A percentile compares a stretch with the other conserved stretches of the same genome.
phyloP scores from a whole-genome alignment of 2,888 invertebrate genomes.

The Camponotus fellah region DNA sequence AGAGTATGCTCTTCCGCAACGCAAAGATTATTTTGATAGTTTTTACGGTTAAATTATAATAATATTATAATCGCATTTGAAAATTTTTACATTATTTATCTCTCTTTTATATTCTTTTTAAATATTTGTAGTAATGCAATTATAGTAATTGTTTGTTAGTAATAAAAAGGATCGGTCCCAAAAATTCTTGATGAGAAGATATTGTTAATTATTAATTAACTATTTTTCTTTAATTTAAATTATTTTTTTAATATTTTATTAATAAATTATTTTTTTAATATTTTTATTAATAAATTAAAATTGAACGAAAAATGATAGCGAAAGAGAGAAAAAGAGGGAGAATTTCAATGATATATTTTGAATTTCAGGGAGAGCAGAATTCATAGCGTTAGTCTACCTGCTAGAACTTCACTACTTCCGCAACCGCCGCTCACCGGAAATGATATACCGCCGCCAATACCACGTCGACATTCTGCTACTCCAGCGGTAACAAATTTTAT shows the following conservation, averaged over 20 bases:
- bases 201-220: neutral
- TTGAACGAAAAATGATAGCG: neutral
- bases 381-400: slow-evolving; percentile 82
- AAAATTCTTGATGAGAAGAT: neutral
- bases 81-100: neutral
- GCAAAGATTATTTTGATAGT: neutral
- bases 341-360: slow-evolving; percentile 19
- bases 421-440: slow-evolving; percentile 77
- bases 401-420: slow-evolving; percentile 79
- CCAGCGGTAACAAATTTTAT: slow-evolving; percentile 77
- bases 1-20: neutral
- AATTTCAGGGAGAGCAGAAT: slow-evolving; percentile 81
- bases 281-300: neutral
- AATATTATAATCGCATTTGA: neutral
- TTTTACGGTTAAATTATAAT: neutral
- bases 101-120: neutral
- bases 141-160: neutral
- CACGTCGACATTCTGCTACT: slow-evolving; percentile 83
- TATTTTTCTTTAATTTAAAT: neutral
- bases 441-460: slow-evolving; percentile 80
- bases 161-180: neutral
- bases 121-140: neutral
- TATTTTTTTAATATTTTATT: no score
- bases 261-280: no score
- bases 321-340: neutral